phyloP scores from a whole-genome alignment of 1,140 invertebrate genomes.

The Mactra quadrangularis region DNA sequence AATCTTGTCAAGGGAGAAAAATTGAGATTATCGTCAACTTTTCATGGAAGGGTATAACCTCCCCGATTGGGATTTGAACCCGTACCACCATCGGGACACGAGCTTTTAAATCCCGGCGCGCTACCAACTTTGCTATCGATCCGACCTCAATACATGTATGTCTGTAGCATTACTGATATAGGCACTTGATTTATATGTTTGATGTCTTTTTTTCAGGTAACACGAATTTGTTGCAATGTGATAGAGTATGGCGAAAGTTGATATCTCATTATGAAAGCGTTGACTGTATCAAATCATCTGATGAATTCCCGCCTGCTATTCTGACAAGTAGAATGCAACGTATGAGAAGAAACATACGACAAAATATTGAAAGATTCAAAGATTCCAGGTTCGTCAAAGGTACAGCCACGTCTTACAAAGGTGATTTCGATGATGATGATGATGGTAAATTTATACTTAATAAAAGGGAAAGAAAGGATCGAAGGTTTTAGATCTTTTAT shows the following conservation, averaged over 20 bases:
- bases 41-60: too few species aligned
- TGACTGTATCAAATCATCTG: constrained; percentile 57
- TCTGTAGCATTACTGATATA: not conserved
- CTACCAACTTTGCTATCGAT: too few species aligned
- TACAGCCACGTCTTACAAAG: constrained; percentile 42
- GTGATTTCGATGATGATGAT: constrained; percentile 26
- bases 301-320: constrained; percentile 56
- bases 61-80: too few species aligned
- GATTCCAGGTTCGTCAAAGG: constrained; percentile 18
- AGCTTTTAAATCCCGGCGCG: too few species aligned
- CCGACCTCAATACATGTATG: not conserved
- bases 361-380: not conserved
- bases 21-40: too few species aligned
- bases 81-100: too few species aligned
- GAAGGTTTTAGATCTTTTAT: too few species aligned
- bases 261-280: constrained; percentile 57
- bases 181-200: not conserved
- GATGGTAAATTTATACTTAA: not conserved
- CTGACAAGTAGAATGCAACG: constrained; percentile 21
- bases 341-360: not conserved
- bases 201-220: constrained; percentile 53
- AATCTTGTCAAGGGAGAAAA: too few species aligned
- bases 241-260: constrained; percentile 60
- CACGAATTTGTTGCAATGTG: constrained; percentile 61
- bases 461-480: too few species aligned